These are phyloP conservation scores for Drosophila pseudotakahashii DNA, from an alignment of 2,888 invertebrate genomes.

Conservation along the genomic window DNA sequence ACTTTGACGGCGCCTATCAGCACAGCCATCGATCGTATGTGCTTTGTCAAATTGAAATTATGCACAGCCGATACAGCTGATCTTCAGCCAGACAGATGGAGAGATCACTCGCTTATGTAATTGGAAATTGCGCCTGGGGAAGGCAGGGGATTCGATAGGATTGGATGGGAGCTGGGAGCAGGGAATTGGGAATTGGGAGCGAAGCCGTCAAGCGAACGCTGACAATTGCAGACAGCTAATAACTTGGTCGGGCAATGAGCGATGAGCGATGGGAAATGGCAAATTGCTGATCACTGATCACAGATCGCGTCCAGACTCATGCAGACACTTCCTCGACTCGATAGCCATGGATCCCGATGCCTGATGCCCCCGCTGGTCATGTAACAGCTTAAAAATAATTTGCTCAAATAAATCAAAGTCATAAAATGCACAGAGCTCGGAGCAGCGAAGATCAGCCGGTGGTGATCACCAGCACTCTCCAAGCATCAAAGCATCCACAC, in stretches of 20 bases:
- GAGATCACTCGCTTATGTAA: constrained; percentile 67
- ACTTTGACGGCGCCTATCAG: constrained; percentile 59
- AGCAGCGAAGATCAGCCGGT: constrained; percentile 30
- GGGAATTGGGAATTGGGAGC: constrained; percentile 41
- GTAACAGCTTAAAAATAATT: constrained; percentile 71
- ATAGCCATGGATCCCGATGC: constrained; percentile 28
- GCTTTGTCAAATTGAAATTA: constrained; percentile 75
- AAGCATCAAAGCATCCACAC: neutral
- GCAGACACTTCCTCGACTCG: constrained; percentile 68
- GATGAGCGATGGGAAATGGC: constrained; percentile 37
- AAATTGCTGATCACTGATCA: constrained; percentile 39
- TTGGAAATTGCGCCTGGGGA: constrained; percentile 44
- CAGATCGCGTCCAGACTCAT: constrained; percentile 30
- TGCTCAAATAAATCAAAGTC: constrained; percentile 78
- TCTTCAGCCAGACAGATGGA: constrained; percentile 56
- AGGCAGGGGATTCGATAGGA: constrained; percentile 27
- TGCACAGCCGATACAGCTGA: constrained; percentile 74
- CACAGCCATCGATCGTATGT: constrained; percentile 70
- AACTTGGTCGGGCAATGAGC: constrained; percentile 48
- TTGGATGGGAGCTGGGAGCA: constrained; percentile 27
- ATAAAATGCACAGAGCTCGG: constrained; percentile 59
- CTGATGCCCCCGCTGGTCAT: constrained; percentile 40
- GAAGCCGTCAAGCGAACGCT: constrained; percentile 47
- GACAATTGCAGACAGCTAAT: constrained; percentile 77
- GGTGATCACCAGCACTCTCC: constrained; percentile 2